Evolutionary conservation across 2,888 invertebrate genomes (phyloP), one percentile per base, ranked within the genome.

Genomic region (Chymomyza amoena): DNA sequence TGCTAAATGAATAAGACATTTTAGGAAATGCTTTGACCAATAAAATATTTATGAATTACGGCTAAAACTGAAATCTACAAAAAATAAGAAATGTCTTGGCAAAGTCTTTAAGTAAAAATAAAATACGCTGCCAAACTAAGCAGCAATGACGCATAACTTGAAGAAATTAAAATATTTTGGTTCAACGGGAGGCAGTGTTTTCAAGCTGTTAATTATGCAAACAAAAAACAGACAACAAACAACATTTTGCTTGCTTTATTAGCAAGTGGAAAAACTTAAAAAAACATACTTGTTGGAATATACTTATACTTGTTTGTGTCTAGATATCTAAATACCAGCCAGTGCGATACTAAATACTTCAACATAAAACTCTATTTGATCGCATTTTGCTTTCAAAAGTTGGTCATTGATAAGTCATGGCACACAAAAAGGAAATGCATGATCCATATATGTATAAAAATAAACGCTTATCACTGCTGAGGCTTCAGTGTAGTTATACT

Each of bases 371-470:
- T 36, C 18, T 20, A 2, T 25, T 36, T 63, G 36, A 52, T 61
- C 25, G 52, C 7, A 13, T 28, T 45, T 45, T 45, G 39, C 39
- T 45, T 45, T 45, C 61, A 66, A 65, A 80, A 70, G 73, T 86
- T 86, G 86, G 81, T 83, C 81, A 83, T 50, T 67, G 71, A 78
- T 81, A 70, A 80, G 69, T 50, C n/a, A 9, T n/a, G 73, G 28
- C 50, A 52, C 28, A 52, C 20, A 56, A 9, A 79, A 69, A 81
- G 79, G 87, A 81, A 81, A 70, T 73, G 69, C 18, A 32, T 70
- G 66, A 61, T 60, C 75, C 32, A 66, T 66, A 69, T 36, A 16
- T 7, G 20, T 16, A 36, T 63, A 60, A 51, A 69, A 13, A 39
- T 20, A 9, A 15, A 5, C n/a, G 15, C 63, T 51, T 72, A 72